phyloP scores from a whole-genome alignment of 35 echinoderm and acorn worm genomes.

The Acanthaster planci region DNA sequence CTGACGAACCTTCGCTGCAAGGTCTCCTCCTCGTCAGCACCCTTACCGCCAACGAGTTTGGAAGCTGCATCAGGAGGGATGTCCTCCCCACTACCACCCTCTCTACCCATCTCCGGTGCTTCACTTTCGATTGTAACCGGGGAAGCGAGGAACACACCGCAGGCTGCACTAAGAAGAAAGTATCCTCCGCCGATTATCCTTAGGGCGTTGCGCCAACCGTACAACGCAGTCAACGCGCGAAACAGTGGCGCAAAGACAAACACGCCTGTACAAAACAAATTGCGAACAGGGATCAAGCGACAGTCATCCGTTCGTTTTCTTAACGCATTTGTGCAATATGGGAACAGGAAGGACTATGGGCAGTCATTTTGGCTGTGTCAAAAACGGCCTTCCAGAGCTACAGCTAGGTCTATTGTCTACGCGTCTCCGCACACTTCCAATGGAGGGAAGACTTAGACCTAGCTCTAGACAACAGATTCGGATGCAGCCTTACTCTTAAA shows the following conservation, averaged over 20 bases:
- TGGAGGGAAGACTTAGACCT: too few species aligned
- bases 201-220: slow-evolving; percentile 6
- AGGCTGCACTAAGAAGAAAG: background rate
- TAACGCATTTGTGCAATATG: background rate
- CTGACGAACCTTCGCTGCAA: background rate
- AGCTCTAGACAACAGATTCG: too few species aligned
- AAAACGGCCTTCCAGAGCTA: too few species aligned
- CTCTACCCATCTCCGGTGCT: background rate
- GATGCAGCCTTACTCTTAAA: too few species aligned
- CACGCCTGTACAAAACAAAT: too few species aligned
- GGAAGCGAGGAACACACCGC: background rate
- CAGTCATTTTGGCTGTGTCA: background rate
- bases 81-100: background rate
- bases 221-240: background rate
- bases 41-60: background rate
- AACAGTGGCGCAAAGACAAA: background rate
- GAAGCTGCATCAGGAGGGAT: background rate
- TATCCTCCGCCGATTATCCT: background rate
- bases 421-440: too few species aligned
- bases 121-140: background rate
- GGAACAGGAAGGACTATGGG: background rate
- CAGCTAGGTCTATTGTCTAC: too few species aligned
- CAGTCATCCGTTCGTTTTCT: background rate
- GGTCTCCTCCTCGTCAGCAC: background rate
- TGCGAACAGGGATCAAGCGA: background rate